Percentiles rank a stretch among this genome's conserved stretches.
Conservation (phyloP, 2,797 vertebrate species). For the Trachops cirrhosus region DNA sequence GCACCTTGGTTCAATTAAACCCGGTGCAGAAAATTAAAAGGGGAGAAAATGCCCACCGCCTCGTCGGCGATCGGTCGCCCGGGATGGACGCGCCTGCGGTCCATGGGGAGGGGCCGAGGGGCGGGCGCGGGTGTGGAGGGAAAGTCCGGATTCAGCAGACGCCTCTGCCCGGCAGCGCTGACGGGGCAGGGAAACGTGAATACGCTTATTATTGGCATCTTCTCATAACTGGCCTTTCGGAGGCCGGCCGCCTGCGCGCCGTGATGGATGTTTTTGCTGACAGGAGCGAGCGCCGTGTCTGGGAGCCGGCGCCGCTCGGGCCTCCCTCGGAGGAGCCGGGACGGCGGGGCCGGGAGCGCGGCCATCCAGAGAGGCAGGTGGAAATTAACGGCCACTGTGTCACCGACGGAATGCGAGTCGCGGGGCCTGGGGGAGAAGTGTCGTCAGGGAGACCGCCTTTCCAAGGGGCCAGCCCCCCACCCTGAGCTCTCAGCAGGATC, state of each 20-base stretch:
- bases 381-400: background rate
- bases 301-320: background rate
- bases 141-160: constrained; percentile 57
- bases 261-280: constrained; percentile 76
- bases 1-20: constrained; percentile 82
- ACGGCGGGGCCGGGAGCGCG: background rate
- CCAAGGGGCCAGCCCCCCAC: background rate
- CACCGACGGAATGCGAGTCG: background rate
- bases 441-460: rapidly evolving
- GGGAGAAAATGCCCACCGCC: constrained; percentile 18
- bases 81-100: constrained; percentile 59
- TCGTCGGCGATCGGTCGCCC: constrained; percentile 29
- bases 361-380: background rate
- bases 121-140: background rate
- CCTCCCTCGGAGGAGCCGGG: background rate
- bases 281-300: background rate
- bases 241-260: background rate
- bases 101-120: constrained; percentile 63
- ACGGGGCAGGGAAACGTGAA: constrained; percentile 57
- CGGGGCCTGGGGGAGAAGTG: background rate
- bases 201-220: constrained; percentile 74
- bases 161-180: constrained; percentile 50
- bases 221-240: constrained; percentile 77
- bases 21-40: constrained; percentile 79
- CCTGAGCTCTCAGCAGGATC: background rate